A percentile compares a stretch with the other conserved stretches of the same genome.
Evolutionary conservation across 92 coral and sea anemone species (phyloP).

Genomic region (Muricea muricata): DNA sequence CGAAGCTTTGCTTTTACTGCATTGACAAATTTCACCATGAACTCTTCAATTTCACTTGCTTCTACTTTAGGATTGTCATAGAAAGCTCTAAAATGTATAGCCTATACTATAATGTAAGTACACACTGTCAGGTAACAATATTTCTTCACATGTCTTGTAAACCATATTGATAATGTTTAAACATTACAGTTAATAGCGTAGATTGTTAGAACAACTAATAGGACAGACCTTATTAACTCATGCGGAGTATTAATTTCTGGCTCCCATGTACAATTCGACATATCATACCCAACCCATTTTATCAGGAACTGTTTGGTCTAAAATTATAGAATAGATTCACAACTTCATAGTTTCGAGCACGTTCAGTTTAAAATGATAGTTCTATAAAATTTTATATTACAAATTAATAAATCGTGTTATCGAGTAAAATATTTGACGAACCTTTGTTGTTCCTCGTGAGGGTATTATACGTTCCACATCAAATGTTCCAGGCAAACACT

Average conservation of each 20-base stretch:
- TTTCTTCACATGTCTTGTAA: too few relatives aligned
- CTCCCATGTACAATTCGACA: slow-evolving; percentile 22
- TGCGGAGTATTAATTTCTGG: slow-evolving; percentile 3
- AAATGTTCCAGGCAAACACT: not conserved
- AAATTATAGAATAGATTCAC: not conserved
- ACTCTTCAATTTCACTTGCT: slow-evolving; percentile 4
- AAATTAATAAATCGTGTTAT: not conserved
- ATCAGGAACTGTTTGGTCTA: not conserved
- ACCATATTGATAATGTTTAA: too few relatives aligned
- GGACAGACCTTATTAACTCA: slow-evolving; percentile 2
- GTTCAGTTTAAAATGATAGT: too few relatives aligned
- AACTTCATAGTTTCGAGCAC: too few relatives aligned
- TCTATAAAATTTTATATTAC: too few relatives aligned
- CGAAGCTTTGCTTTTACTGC: slow-evolving; percentile 36
- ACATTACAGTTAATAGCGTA: too few relatives aligned
- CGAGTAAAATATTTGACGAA: not conserved
- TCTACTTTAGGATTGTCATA: slow-evolving; percentile 33
- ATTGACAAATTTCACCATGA: slow-evolving; percentile 21
- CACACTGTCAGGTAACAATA: too few relatives aligned
- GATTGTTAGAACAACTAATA: too few relatives aligned
- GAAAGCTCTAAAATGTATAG: slow-evolving; percentile 29
- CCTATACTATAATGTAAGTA: too few relatives aligned
- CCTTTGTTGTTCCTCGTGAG: not conserved
- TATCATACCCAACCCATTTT: slow-evolving; percentile 12
- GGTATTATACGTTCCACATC: not conserved